Conservation (phyloP, 2,113 vertebrate species). For the Cynopterus brachyotis region DNA sequence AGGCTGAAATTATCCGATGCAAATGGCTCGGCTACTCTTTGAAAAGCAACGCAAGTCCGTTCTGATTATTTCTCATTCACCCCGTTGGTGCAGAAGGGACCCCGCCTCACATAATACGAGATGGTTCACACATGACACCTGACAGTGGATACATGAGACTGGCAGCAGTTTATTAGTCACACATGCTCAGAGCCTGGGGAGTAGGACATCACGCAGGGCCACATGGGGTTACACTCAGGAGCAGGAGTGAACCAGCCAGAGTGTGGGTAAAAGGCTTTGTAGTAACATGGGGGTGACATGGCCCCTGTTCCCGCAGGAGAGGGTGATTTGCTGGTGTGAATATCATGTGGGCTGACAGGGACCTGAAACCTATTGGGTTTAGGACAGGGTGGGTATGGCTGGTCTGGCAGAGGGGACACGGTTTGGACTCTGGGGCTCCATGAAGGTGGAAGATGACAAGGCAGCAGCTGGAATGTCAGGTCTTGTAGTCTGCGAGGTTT, state of each 20-base stretch:
- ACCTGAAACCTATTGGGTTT: background rate
- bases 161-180: background rate
- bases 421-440: background rate
- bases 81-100: background rate
- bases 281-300: background rate
- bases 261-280: background rate
- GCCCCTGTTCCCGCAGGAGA: background rate
- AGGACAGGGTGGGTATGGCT: background rate
- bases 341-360: background rate
- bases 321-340: background rate
- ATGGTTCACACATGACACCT: background rate
- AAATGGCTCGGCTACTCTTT: background rate
- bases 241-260: background rate
- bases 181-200: background rate
- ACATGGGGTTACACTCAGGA: too few species aligned
- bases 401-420: background rate
- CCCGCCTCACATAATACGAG: background rate
- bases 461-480: background rate
- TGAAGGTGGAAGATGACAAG: background rate
- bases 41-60: background rate
- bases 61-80: background rate
- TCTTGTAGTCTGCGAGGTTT: background rate
- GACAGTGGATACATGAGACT: too few species aligned
- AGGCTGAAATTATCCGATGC: background rate
- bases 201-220: background rate